Evolutionary conservation across 2,797 vertebrate genomes (phyloP).

Genomic region (Halcyon chelicuti): DNA sequence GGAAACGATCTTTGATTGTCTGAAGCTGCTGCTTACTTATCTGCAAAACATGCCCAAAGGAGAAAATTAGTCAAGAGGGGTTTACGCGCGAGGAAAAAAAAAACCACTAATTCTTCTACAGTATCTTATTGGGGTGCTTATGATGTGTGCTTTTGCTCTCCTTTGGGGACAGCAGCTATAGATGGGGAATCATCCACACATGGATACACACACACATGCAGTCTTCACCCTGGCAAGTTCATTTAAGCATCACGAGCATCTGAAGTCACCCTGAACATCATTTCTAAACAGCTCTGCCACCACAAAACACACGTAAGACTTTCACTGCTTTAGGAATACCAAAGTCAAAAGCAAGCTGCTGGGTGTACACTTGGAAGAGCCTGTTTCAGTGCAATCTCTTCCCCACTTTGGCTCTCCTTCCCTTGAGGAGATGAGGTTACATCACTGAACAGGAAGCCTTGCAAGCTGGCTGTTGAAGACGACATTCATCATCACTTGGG

Average conservation of each 20-base stretch:
- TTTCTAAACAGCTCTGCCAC: not conserved
- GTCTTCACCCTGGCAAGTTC: not conserved
- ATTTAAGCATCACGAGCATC: not conserved
- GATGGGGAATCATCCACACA: rapidly evolving
- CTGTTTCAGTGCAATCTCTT: not conserved
- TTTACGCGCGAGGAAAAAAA: not conserved
- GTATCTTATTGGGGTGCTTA: not conserved
- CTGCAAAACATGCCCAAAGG: slow-evolving; percentile 76
- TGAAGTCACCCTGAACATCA: not conserved
- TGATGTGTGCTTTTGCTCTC: not conserved
- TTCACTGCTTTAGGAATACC: not conserved
- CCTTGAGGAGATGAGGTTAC: not conserved
- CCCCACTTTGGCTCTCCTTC: not conserved
- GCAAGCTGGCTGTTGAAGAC: not conserved
- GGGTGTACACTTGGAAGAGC: not conserved
- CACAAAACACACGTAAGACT: not conserved
- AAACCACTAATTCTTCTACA: not conserved
- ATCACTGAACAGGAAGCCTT: not conserved
- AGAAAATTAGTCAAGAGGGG: not conserved
- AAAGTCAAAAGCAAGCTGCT: not conserved
- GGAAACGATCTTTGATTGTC: slow-evolving; percentile 96
- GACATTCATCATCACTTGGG: not conserved
- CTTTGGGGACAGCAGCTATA: not conserved
- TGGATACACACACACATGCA: rapidly evolving
- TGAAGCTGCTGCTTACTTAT: slow-evolving; percentile 97